phyloP scores from a whole-genome alignment of 92 coral and sea anemone species.

The Zoanthus solanderi region DNA sequence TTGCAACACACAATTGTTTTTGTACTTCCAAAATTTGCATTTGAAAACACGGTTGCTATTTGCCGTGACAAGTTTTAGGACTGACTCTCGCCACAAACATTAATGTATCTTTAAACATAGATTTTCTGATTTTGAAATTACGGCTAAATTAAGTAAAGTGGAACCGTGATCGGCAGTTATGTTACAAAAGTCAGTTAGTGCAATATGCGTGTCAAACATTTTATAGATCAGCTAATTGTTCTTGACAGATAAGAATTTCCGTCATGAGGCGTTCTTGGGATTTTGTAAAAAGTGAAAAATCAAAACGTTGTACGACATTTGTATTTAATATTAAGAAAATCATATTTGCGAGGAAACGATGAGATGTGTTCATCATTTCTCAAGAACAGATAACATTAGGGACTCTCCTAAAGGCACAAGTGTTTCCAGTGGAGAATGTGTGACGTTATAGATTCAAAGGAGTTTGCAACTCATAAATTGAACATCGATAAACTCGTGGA shows the following conservation, averaged over 20 bases:
- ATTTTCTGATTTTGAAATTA: background rate
- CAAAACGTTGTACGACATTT: no score
- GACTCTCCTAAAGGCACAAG: no score
- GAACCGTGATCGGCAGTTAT: background rate
- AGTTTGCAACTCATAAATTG: no score
- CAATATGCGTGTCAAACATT: conserved; percentile 7
- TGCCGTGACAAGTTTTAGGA: background rate
- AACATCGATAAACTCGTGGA: no score
- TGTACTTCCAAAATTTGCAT: background rate
- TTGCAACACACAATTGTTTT: background rate
- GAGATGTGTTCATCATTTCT: no score
- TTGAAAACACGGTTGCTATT: background rate
- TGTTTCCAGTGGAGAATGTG: no score
- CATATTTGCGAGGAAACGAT: no score
- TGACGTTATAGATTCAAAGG: no score
- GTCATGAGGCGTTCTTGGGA: background rate
- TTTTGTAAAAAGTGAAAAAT: background rate
- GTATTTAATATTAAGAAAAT: no score
- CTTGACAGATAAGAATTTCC: conserved; percentile 36
- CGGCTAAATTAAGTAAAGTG: background rate
- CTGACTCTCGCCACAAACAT: background rate
- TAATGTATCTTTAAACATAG: background rate
- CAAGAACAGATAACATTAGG: no score
- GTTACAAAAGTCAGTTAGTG: background rate
- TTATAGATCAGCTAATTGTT: background rate